Conservation (phyloP, 2,797 vertebrate species). For the Tragelaphus oryx region DNA sequence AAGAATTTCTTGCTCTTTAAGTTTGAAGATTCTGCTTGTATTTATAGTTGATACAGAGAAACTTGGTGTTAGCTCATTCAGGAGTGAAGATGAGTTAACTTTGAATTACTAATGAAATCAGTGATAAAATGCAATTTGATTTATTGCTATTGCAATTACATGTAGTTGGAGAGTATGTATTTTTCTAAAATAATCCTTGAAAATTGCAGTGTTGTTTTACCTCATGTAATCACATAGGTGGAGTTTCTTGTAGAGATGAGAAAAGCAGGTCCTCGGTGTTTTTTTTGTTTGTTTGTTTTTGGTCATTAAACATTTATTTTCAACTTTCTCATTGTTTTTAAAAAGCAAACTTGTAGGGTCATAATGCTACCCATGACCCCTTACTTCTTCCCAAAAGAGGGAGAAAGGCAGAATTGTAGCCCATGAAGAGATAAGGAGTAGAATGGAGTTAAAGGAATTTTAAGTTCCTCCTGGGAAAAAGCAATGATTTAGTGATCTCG, state of each 20-base stretch:
- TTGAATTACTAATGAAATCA: background rate
- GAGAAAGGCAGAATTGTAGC: background rate
- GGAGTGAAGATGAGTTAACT: background rate
- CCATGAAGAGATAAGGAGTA: background rate
- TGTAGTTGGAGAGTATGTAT: background rate
- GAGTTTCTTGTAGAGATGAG: background rate
- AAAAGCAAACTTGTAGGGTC: background rate
- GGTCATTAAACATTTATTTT: background rate
- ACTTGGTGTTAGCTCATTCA: background rate
- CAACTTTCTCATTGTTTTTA: background rate
- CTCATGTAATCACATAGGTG: background rate
- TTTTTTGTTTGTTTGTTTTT: background rate
- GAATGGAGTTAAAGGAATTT: constrained; percentile 15
- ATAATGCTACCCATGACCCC: accelerated
- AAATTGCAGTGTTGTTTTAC: background rate
- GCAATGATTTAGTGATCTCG: background rate
- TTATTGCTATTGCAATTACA: background rate
- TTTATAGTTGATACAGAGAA: background rate
- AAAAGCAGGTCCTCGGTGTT: background rate
- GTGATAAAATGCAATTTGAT: background rate
- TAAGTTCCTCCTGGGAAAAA: background rate
- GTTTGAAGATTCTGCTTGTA: background rate
- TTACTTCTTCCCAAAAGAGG: background rate
- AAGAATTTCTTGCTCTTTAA: background rate
- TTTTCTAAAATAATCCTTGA: constrained; percentile 21